A percentile compares a stretch with the other conserved stretches of the same genome.
phyloP scores from a whole-genome alignment of 1,140 invertebrate genomes.

The Microplitis demolitor region DNA sequence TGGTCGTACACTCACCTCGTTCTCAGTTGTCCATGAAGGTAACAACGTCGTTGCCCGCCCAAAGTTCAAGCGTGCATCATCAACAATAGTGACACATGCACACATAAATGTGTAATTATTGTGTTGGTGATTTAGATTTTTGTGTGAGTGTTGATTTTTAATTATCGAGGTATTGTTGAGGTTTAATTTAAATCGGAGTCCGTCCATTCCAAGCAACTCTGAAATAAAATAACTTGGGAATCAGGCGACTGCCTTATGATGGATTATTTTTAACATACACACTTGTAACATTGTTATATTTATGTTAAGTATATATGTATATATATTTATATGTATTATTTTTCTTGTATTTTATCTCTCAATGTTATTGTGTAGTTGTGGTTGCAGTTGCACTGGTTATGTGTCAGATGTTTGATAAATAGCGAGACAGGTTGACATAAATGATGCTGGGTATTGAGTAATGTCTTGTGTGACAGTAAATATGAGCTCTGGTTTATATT shows the following conservation, averaged over 20 bases:
- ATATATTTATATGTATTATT: too few species aligned
- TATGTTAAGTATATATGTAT: too few species aligned
- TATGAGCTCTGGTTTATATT: too few species aligned
- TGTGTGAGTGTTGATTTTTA: too few species aligned
- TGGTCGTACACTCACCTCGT: constrained; percentile 8
- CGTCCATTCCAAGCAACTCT: constrained; percentile 12
- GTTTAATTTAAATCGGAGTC: neutral
- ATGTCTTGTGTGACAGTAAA: too few species aligned
- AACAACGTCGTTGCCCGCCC: constrained; percentile 8
- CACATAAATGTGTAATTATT: neutral
- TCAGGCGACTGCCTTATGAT: neutral
- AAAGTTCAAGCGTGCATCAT: constrained; percentile 23
- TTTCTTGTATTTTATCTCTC: too few species aligned
- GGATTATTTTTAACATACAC: neutral
- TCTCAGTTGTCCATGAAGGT: constrained; percentile 9
- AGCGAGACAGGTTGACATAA: too few species aligned
- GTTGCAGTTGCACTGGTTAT: too few species aligned
- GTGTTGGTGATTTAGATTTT: neutral
- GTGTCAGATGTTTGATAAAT: too few species aligned
- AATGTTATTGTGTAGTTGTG: too few species aligned
- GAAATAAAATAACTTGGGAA: neutral
- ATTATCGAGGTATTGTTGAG: too few species aligned
- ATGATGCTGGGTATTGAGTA: too few species aligned
- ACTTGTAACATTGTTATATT: neutral
- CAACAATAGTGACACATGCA: constrained; percentile 9